Conservation (phyloP, 2,797 vertebrate genomes). For the Ibycter americanus region DNA sequence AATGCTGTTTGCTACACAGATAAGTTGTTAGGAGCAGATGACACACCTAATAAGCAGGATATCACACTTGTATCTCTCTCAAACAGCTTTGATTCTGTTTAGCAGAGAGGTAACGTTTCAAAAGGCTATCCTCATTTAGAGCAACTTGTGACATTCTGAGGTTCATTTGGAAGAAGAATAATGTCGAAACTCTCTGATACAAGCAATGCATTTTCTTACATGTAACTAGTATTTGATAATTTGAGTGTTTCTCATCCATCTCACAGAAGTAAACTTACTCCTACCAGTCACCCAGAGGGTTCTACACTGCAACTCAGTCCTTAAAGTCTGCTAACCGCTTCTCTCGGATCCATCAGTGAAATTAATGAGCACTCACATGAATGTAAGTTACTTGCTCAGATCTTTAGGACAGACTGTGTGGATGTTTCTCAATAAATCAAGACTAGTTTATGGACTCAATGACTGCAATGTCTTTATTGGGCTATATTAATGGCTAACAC, state of each 20-base stretch:
- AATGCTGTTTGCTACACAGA: not conserved
- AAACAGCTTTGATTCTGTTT: not conserved
- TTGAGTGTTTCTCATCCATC: not conserved
- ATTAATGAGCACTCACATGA: not conserved
- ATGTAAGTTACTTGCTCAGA: not conserved
- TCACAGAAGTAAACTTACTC: not conserved
- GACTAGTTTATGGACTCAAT: not conserved
- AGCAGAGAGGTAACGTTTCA: not conserved
- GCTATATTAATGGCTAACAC: not conserved
- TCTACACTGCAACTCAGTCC: not conserved
- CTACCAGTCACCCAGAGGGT: not conserved
- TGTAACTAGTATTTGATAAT: not conserved
- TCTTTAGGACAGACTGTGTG: not conserved
- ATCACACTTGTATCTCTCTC: not conserved
- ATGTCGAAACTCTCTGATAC: not conserved
- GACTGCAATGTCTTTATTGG: not conserved
- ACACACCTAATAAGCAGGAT: not conserved
- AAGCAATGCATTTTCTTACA: not conserved
- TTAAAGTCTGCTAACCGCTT: not conserved
- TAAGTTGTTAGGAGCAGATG: not conserved
- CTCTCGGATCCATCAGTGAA: not conserved
- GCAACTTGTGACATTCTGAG: not conserved
- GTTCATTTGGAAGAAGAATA: not conserved
- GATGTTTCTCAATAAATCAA: not conserved
- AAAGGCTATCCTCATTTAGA: not conserved